Evolutionary conservation across 2,113 vertebrate genomes (phyloP).

Genomic region (Zapornia atra): DNA sequence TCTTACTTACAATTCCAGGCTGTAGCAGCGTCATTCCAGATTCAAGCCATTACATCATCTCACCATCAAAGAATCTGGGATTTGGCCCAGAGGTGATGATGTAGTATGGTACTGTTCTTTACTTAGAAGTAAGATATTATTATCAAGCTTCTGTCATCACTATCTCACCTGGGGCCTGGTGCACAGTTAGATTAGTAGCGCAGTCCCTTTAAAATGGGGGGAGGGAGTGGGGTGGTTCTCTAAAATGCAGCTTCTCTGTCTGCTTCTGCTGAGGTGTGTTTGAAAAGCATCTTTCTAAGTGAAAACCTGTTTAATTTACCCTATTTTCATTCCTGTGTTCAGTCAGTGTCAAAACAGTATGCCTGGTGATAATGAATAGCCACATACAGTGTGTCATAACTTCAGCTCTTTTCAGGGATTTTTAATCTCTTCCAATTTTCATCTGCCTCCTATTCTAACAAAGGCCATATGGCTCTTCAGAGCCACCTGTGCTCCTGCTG

Average conservation of each 20-base stretch:
- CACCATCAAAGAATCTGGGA: neutral
- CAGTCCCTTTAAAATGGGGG: neutral
- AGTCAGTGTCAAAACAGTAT: neutral
- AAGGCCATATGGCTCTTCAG: neutral
- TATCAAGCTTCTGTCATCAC: neutral
- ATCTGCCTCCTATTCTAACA: neutral
- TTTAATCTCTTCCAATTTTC: neutral
- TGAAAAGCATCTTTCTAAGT: neutral
- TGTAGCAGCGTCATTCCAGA: neutral
- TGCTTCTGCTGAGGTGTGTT: neutral
- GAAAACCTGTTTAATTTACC: neutral
- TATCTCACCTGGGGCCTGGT: neutral
- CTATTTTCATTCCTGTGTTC: neutral
- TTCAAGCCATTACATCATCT: neutral
- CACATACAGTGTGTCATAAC: neutral
- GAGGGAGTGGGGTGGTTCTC: neutral
- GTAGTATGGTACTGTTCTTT: neutral
- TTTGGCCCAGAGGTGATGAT: neutral
- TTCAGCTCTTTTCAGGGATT: neutral
- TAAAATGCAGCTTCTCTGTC: neutral
- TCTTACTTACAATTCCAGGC: neutral
- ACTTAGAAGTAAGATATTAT: neutral
- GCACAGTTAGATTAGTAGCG: neutral
- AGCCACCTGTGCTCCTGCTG: neutral
- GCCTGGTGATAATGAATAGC: slow-evolving; percentile 6